Evolutionary conservation across 2,113 vertebrate species (phyloP).

Genomic region (Pseudonaja textilis): DNA sequence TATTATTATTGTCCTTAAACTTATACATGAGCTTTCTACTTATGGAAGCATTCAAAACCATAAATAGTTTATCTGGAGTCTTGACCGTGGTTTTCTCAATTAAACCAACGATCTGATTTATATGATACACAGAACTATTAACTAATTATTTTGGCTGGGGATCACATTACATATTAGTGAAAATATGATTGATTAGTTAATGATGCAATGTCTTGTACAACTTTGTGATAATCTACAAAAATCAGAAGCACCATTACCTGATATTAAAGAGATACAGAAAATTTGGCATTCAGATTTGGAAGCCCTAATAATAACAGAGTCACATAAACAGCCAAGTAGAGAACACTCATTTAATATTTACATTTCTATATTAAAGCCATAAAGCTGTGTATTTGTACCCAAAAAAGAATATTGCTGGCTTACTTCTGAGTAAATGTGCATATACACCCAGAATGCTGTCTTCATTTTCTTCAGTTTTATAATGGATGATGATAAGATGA

Average conservation of each 20-base stretch:
- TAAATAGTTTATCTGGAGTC: not conserved
- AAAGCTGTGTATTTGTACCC: not conserved
- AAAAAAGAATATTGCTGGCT: not conserved
- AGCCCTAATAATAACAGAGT: not conserved
- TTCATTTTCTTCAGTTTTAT: not conserved
- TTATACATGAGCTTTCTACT: not conserved
- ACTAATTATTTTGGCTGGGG: not conserved
- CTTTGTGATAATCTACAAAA: not conserved
- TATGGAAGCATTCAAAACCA: not conserved
- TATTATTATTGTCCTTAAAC: not conserved
- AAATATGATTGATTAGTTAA: not conserved
- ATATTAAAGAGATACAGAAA: not conserved
- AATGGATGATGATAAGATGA: not conserved
- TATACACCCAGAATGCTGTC: not conserved
- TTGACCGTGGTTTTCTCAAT: not conserved
- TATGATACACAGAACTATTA: not conserved
- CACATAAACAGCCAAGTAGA: not conserved
- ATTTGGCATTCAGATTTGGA: not conserved
- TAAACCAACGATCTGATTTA: not conserved
- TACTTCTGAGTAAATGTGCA: not conserved
- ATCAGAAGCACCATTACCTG: not conserved
- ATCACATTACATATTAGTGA: not conserved
- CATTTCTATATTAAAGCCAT: not conserved
- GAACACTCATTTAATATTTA: not conserved
- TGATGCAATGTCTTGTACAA: not conserved